phyloP scores from a whole-genome alignment of 2,888 invertebrate genomes.

The Ichneumoninae sp. region DNA sequence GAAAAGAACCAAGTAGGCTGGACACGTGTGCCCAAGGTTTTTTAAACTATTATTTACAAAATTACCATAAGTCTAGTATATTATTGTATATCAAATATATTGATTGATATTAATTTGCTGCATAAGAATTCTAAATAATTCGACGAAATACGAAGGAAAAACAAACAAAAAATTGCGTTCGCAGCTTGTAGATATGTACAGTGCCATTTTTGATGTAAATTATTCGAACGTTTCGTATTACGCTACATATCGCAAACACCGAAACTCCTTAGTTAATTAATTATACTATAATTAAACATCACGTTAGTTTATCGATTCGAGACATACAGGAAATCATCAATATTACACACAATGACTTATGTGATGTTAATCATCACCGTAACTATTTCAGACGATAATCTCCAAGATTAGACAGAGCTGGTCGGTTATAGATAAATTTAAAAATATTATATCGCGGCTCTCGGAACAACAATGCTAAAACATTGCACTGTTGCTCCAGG shows the following conservation, averaged over 20 bases:
- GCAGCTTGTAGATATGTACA: slow-evolving; percentile 64
- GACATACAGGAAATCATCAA: slow-evolving; percentile 55
- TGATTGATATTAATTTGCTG: slow-evolving; percentile 48
- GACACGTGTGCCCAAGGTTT: slow-evolving; percentile 46
- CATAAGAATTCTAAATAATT: slow-evolving; percentile 58
- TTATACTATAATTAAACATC: slow-evolving; percentile 60
- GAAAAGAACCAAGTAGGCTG: slow-evolving; percentile 45
- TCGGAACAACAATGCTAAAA: not conserved
- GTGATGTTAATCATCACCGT: slow-evolving; percentile 47
- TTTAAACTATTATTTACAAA: slow-evolving; percentile 67
- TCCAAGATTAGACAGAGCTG: slow-evolving; percentile 24
- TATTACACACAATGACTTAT: slow-evolving; percentile 59
- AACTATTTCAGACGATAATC: slow-evolving; percentile 32
- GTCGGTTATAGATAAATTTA: slow-evolving; percentile 33
- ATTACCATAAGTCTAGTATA: slow-evolving; percentile 53
- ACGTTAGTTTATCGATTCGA: slow-evolving; percentile 45
- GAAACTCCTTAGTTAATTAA: slow-evolving; percentile 48
- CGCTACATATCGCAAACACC: slow-evolving; percentile 48
- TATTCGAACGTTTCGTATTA: slow-evolving; percentile 44
- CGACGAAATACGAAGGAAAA: slow-evolving; percentile 25
- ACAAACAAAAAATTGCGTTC: slow-evolving; percentile 32
- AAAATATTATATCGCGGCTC: not conserved
- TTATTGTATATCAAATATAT: slow-evolving; percentile 40
- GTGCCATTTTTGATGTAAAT: slow-evolving; percentile 42
- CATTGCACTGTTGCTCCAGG: not conserved